Percentiles rank a stretch among this genome's conserved stretches.
Evolutionary conservation across 2,888 invertebrate species (phyloP).

Genomic region (Periphyllus acericola): DNA sequence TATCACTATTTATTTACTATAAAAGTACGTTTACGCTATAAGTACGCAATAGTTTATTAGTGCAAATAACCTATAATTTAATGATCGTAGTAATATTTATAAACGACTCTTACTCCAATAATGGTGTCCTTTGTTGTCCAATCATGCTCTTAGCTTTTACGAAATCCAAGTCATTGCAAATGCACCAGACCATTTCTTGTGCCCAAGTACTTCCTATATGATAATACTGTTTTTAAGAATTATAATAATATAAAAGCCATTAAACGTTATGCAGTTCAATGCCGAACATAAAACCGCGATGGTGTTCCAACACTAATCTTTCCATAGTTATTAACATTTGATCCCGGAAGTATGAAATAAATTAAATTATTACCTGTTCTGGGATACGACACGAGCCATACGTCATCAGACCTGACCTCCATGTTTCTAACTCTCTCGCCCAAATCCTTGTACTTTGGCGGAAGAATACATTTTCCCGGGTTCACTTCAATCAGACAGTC

Average conservation of each 20-base stretch:
- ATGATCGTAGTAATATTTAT: neutral
- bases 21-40: neutral
- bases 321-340: neutral
- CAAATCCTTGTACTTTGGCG: slow-evolving; percentile 76
- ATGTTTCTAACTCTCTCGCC: slow-evolving; percentile 78
- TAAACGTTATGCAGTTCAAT: neutral
- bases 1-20: too few relatives aligned
- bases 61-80: too few relatives aligned
- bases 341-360: slow-evolving; percentile 26
- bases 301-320: neutral
- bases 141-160: slow-evolving; percentile 75
- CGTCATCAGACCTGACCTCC: slow-evolving; percentile 78
- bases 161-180: slow-evolving; percentile 82
- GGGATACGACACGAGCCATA: slow-evolving; percentile 89
- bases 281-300: neutral
- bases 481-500: slow-evolving; percentile 79
- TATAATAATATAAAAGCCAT: neutral
- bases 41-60: neutral
- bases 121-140: slow-evolving; percentile 77
- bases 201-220: slow-evolving; percentile 86
- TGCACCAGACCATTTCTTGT: slow-evolving; percentile 93
- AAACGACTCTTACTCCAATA: slow-evolving; percentile 73
- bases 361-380: slow-evolving; percentile 77
- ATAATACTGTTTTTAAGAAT: neutral
- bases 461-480: slow-evolving; percentile 78